These are phyloP conservation scores for Apodemia zela DNA, from an alignment of 2,888 invertebrate genomes.

Conservation along the genomic window DNA sequence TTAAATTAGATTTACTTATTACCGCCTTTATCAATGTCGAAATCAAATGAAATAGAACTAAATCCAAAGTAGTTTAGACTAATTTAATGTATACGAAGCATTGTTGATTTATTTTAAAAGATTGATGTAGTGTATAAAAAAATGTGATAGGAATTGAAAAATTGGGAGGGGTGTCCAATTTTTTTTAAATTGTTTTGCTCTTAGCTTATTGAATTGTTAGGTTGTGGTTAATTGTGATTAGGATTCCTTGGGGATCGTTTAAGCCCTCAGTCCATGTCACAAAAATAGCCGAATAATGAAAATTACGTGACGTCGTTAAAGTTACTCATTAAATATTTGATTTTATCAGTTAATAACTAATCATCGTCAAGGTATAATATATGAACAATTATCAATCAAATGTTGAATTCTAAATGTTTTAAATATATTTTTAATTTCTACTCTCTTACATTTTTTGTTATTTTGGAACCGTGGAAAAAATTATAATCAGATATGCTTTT, in stretches of 20 bases:
- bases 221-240: slow-evolving; percentile 66
- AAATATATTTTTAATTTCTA: no score
- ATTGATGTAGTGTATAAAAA: slow-evolving; percentile 47
- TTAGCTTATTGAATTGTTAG: slow-evolving; percentile 55
- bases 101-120: slow-evolving; percentile 55
- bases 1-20: not conserved
- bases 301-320: slow-evolving; percentile 21
- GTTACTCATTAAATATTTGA: not conserved
- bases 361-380: not conserved
- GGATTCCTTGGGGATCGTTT: slow-evolving; percentile 40
- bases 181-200: slow-evolving; percentile 61
- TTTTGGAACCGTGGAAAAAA: not conserved
- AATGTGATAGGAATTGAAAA: slow-evolving; percentile 66
- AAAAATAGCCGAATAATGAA: slow-evolving; percentile 66
- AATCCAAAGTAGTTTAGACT: slow-evolving; percentile 48
- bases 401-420: no score
- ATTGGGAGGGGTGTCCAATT: slow-evolving; percentile 50
- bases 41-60: slow-evolving; percentile 29
- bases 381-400: not conserved
- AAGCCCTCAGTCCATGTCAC: slow-evolving; percentile 50
- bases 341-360: not conserved
- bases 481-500: not conserved
- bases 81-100: slow-evolving; percentile 72
- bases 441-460: not conserved
- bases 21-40: not conserved